phyloP scores from a whole-genome alignment of 2,113 vertebrate species.

The Acrocephalus kingi region DNA sequence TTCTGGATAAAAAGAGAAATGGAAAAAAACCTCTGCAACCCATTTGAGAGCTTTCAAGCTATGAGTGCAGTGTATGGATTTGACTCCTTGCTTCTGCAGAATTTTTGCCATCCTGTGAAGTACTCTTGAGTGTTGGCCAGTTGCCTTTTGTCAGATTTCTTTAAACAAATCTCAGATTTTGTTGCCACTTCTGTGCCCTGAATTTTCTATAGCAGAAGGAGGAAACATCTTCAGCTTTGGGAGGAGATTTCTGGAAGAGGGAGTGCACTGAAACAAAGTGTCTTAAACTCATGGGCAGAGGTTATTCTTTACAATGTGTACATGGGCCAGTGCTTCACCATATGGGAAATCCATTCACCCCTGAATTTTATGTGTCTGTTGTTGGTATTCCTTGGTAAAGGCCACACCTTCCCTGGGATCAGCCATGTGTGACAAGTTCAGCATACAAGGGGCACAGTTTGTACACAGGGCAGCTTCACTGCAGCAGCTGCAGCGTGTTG shows the following conservation, averaged over 20 bases:
- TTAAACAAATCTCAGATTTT: not conserved
- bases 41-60: not conserved
- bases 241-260: not conserved
- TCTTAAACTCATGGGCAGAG: not conserved
- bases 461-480: not conserved
- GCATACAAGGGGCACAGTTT: not conserved
- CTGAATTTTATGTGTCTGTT: not conserved
- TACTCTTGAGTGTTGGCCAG: not conserved
- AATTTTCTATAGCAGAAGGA: accelerated
- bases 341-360: not conserved
- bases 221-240: not conserved
- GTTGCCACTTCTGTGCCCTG: not conserved
- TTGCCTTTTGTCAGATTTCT: not conserved
- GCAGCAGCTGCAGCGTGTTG: not conserved
- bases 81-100: not conserved
- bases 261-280: not conserved
- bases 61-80: accelerated
- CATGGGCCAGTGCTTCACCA: not conserved
- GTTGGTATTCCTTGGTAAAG: not conserved
- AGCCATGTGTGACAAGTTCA: not conserved
- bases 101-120: not conserved
- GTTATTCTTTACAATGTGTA: not conserved
- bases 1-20: not conserved
- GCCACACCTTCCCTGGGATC: not conserved
- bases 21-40: not conserved